Evolutionary conservation across 23 tunicate species (phyloP), one percentile per base, ranked within the genome.

Genomic region (Trididemnum miniatum): DNA sequence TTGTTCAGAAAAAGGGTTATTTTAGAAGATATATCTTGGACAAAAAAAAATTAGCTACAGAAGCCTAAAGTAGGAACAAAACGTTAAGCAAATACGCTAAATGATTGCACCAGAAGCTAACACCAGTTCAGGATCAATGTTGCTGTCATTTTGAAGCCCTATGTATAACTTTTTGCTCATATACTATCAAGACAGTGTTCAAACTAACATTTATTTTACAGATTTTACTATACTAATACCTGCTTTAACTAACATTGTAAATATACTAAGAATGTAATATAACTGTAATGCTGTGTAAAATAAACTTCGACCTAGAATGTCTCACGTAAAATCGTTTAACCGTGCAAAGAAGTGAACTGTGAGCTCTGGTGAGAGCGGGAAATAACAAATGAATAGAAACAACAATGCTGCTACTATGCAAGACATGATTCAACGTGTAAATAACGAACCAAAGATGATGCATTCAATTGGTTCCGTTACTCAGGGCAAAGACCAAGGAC

Each of bases 351-450:
- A 3, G 15, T 12, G n/a, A 22, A 12, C 26, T 4, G n/a, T 62
- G 67, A 22, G 15, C 29, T 62, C n/a, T n/a, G 23, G 38, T 9
- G 38, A 67, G 38, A 67, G 38, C 38, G 5, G 75, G 9, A 7
- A 38, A 67, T 24, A 12, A 9, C 38, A 31, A 67, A 67, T 67
- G 75, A 67, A 67, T n/a, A 67, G 38, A 5, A 67, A 67, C 32
- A 67, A 67, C 75, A 67, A 67, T 67, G 75, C 75, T 32, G 75
- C n/a, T 67, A 67, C 37, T 31, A 62, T 62, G 67, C 37, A 67
- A 67, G 75, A 32, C 7, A 3, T 9, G 7, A 33, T 67, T 4
- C 38, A 67, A 7, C 20, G 18, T 31, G 37, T 67, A 31, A 67
- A 33, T 67, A 33, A 7, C 29, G n/a, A 5, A 30, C 2, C 18